A percentile compares a stretch with the other conserved stretches of the same genome.
Conservation (phyloP, 2,888 invertebrate species). For the Chesias legatella region DNA sequence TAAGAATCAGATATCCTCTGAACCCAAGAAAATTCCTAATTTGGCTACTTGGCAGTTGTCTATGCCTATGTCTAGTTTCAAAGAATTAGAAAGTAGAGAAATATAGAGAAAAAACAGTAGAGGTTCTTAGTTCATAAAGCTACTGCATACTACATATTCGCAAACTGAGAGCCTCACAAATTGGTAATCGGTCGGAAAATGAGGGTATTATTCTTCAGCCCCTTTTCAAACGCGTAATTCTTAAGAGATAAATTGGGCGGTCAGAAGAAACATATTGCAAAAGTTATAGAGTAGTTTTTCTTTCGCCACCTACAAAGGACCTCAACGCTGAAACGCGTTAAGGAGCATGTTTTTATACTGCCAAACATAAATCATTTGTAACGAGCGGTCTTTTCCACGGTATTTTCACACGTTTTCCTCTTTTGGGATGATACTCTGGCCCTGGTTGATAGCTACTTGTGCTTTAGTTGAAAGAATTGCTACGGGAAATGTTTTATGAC, state of each 20-base stretch:
- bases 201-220: constrained; percentile 2
- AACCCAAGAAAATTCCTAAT: too few species aligned
- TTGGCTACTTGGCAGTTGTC: too few species aligned
- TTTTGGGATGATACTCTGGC: constrained; percentile 34
- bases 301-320: constrained; percentile 47
- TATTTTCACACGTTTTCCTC: constrained; percentile 66
- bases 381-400: constrained; percentile 55
- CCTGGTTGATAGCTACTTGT: constrained; percentile 27
- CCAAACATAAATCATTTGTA: constrained; percentile 66
- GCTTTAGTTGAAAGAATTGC: constrained; percentile 23
- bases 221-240: constrained; percentile 19
- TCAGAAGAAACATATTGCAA: constrained; percentile 31
- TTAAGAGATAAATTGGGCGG: constrained; percentile 27
- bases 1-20: too few species aligned
- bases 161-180: background rate
- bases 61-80: too few species aligned
- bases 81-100: too few species aligned
- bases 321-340: constrained; percentile 43
- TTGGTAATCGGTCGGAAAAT: constrained; percentile 10
- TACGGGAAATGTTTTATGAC: constrained; percentile 17
- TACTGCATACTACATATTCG: too few species aligned
- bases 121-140: too few species aligned
- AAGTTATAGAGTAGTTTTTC: constrained; percentile 44
- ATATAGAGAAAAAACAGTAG: too few species aligned
- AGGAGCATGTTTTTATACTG: constrained; percentile 55